phyloP scores from a whole-genome alignment of 2,113 vertebrate genomes.

The Passer montanus region DNA sequence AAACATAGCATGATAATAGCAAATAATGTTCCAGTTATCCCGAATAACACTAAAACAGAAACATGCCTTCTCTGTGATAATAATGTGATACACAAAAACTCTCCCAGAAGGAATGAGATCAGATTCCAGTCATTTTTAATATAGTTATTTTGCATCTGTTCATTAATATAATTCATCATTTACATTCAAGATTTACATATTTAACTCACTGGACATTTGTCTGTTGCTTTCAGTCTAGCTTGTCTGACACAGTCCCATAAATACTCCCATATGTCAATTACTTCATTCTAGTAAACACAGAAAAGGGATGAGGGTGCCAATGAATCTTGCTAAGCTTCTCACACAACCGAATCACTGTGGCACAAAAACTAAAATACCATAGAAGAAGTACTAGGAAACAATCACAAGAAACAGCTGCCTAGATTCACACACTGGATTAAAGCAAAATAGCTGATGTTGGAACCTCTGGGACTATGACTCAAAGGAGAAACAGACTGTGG shows the following conservation, averaged over 20 bases:
- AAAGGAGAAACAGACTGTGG: slow-evolving; percentile 21
- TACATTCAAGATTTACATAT: slow-evolving; percentile 21
- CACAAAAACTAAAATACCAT: slow-evolving; percentile 32
- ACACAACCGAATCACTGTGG: slow-evolving; percentile 25
- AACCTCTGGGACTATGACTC: slow-evolving; percentile 29
- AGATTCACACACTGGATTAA: not conserved
- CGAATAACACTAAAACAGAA: not conserved
- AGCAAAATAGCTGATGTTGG: not conserved
- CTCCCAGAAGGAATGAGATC: slow-evolving; percentile 9
- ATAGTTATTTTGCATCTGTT: not conserved
- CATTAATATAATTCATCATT: not conserved
- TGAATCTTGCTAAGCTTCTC: slow-evolving; percentile 37
- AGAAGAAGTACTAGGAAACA: slow-evolving; percentile 35
- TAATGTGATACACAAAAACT: not conserved
- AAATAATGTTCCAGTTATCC: not conserved
- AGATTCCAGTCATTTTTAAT: not conserved
- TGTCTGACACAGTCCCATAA: slow-evolving; percentile 5
- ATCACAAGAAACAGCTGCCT: slow-evolving; percentile 47
- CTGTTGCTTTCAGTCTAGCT: slow-evolving; percentile 30
- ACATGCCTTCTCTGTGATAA: not conserved
- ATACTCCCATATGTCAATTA: slow-evolving; percentile 52
- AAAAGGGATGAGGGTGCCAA: slow-evolving; percentile 21
- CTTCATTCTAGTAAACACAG: slow-evolving; percentile 47
- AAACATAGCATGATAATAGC: not conserved
- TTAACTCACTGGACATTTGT: slow-evolving; percentile 1